Evolutionary conservation across 1,140 invertebrate genomes (phyloP), one percentile per base, ranked within the genome.

Genomic region (Dendrolimus punctatus): DNA sequence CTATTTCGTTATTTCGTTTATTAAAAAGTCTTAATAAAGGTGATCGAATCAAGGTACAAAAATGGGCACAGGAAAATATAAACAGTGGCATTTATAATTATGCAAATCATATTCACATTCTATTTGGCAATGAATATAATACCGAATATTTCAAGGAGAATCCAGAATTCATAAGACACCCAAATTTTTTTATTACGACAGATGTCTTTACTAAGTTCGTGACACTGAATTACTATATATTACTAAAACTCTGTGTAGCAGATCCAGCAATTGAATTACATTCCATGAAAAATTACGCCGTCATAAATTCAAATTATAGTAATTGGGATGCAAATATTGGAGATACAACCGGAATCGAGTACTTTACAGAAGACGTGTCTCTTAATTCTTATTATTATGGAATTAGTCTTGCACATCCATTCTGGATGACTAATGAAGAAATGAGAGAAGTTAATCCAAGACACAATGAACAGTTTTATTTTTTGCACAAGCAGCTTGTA

Each of bases 351-450:
- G 78, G 87, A 49, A 58, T 95, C 8, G 89, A 90, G 40, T 95
- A 95, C 81, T 94, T 93, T 80, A 91, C 90, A 46, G 92, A 95
- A 73, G 93, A 93, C 70, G 86, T 91, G 56, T 88, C 89, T 44
- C 78, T 94, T 8, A 95, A 94, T 76, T 83, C 90, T n/a, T 93
- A 89, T 75, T 92, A 94, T 82, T 93, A 90, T 76, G 91, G 92
- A 61, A 80, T 91, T 71, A 91, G 93, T 62, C 71, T 90, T 50
- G 75, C 90, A 40, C 92, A 92, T 75, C 92, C 93, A 39, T 91
- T 90, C 87, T 93, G 90, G 90, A 75, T 92, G 71, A 84, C 76
- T 36, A 88, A 88, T 49, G 86, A 88, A 44, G 88, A 90, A 39
- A 75, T 88, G 37, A 84, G 86, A 23, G 83, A 87, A 55, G 87